Evolutionary conservation across 1,140 invertebrate species (phyloP).

Genomic region (Heliconius melpomene): DNA sequence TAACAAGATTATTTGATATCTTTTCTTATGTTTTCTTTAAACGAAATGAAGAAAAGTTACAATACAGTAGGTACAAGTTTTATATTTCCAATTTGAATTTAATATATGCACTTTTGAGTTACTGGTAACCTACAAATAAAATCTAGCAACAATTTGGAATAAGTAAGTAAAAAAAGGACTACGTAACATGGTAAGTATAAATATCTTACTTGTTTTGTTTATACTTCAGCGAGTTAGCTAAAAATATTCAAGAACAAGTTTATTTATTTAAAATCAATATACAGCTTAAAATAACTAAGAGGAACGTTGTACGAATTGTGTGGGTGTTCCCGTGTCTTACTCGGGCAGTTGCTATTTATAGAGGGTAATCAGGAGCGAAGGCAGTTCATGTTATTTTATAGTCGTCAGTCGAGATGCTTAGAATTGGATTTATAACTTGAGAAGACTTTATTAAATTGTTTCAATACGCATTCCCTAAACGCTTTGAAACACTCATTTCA

Average conservation of each 20-base stretch:
- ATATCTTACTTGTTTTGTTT: too few species aligned
- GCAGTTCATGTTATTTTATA: slow-evolving; percentile 33
- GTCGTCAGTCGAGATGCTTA: slow-evolving; percentile 9
- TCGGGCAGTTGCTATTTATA: slow-evolving; percentile 48
- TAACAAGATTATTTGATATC: slow-evolving; percentile 29
- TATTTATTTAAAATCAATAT: slow-evolving; percentile 39
- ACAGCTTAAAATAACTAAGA: slow-evolving; percentile 53
- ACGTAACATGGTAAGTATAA: too few species aligned
- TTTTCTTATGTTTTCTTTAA: slow-evolving; percentile 7
- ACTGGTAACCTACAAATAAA: too few species aligned
- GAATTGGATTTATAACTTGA: slow-evolving; percentile 10
- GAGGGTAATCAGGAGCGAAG: slow-evolving; percentile 45
- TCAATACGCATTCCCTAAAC: not conserved
- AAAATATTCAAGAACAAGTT: not conserved
- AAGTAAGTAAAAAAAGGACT: too few species aligned
- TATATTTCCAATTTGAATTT: not conserved
- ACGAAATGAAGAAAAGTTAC: not conserved
- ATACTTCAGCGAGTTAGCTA: not conserved
- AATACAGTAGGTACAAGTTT: not conserved
- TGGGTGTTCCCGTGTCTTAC: slow-evolving; percentile 53
- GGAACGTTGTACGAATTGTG: slow-evolving; percentile 45
- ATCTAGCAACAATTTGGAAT: too few species aligned
- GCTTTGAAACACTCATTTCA: not conserved
- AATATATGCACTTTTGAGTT: too few species aligned
- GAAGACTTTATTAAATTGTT: not conserved